Conservation (phyloP, 2,797 vertebrate genomes). For the Cossypha dichroa region DNA sequence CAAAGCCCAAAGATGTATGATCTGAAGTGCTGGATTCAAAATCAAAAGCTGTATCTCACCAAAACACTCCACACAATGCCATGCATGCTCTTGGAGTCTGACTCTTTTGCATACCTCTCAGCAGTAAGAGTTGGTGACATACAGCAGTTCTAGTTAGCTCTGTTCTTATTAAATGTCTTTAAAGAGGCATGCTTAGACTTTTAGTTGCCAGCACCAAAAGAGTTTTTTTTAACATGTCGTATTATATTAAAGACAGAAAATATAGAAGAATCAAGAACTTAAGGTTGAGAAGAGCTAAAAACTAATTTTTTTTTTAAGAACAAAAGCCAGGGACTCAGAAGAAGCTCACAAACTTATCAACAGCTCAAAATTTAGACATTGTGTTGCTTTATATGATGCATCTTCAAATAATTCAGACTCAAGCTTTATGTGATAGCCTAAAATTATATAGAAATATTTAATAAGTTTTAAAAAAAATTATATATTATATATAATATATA, state of each 20-base stretch:
- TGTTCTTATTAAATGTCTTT: neutral
- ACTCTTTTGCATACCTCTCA: neutral
- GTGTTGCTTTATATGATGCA: neutral
- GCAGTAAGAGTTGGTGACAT: neutral
- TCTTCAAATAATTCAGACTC: neutral
- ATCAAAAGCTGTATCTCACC: neutral
- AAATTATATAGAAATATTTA: neutral
- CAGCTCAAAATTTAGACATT: neutral
- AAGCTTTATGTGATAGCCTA: neutral
- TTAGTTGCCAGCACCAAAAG: neutral
- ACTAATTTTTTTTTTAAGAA: neutral
- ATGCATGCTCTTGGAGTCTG: neutral
- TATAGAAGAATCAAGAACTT: neutral
- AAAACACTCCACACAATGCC: neutral
- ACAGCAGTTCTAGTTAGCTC: neutral
- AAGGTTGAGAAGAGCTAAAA: neutral
- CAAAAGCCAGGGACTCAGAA: neutral
- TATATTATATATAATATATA: neutral
- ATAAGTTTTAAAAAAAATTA: neutral
- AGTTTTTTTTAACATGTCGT: neutral
- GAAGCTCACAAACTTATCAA: neutral
- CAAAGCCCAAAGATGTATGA: neutral
- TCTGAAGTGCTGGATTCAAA: neutral
- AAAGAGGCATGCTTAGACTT: neutral
- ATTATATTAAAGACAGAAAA: neutral